These are phyloP conservation scores for Microcebus griseorufus DNA, from an alignment of 2,113 vertebrate species.

Conservation along the genomic window DNA sequence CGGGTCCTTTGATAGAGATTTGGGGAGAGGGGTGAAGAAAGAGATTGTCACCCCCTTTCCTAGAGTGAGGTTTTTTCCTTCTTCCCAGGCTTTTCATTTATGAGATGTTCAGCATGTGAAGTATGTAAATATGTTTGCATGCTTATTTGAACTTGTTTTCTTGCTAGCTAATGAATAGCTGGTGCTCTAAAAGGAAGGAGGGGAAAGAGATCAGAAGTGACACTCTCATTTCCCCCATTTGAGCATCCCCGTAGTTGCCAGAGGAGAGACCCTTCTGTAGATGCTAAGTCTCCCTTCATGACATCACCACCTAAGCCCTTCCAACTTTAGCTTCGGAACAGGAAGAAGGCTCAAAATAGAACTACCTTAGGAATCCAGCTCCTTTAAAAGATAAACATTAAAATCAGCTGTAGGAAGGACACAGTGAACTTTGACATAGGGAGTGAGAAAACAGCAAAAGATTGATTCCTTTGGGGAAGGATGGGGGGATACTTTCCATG, in stretches of 20 bases:
- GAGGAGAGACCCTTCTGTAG: constrained; percentile 60
- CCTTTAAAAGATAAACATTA: constrained; percentile 67
- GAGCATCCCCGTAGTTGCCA: background rate
- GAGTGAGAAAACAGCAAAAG: background rate
- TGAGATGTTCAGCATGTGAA: background rate
- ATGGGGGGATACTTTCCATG: background rate
- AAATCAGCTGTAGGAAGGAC: constrained; percentile 20
- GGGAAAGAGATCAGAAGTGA: background rate
- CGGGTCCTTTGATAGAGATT: background rate
- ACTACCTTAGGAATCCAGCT: constrained; percentile 67
- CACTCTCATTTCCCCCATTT: background rate
- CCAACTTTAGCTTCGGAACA: constrained; percentile 75
- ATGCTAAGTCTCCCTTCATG: constrained; percentile 47
- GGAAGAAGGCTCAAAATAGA: constrained; percentile 77
- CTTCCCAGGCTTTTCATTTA: background rate
- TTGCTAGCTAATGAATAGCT: constrained; percentile 21
- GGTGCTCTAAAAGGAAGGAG: background rate
- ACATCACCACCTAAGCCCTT: constrained; percentile 70
- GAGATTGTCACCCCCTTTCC: background rate
- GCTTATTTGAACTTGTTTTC: constrained; percentile 11
- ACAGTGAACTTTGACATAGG: constrained; percentile 39
- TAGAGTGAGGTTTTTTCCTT: constrained; percentile 12
- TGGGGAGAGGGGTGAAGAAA: background rate
- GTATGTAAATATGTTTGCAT: background rate
- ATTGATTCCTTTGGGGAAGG: constrained; percentile 27